Evolutionary conservation across 2,797 vertebrate species (phyloP).

Genomic region (Enteromius argenteus): DNA sequence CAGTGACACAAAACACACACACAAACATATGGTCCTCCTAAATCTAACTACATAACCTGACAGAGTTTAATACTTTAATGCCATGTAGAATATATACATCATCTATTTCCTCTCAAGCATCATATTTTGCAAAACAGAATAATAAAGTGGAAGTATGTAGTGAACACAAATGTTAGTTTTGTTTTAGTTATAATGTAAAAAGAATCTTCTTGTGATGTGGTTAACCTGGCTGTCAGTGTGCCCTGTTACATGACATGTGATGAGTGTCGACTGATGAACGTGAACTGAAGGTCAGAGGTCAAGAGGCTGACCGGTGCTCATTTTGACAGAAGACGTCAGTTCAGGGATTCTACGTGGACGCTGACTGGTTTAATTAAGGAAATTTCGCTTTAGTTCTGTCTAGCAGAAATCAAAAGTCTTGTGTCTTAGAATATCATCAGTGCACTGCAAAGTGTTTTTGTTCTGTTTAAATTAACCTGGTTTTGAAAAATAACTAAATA

Average conservation of each 20-base stretch:
- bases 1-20: constrained; percentile 18
- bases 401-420: not conserved
- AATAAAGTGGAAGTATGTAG: not conserved
- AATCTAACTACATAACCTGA: not conserved
- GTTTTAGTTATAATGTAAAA: not conserved
- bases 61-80: constrained; percentile 1
- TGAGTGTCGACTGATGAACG: not conserved
- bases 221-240: not conserved
- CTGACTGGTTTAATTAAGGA: not conserved
- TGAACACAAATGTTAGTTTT: not conserved
- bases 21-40: not conserved
- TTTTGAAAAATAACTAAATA: not conserved
- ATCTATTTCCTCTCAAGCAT: not conserved
- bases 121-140: not conserved
- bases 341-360: not conserved
- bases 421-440: not conserved
- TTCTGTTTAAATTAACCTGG: not conserved
- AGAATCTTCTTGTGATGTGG: not conserved
- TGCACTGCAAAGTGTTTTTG: not conserved
- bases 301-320: not conserved
- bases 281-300: not conserved
- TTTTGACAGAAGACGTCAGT: not conserved
- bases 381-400: not conserved
- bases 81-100: not conserved
- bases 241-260: not conserved